These are phyloP conservation scores for Miniopterus natalensis DNA, from an alignment of 2,113 vertebrate genomes.

Conservation along the genomic window DNA sequence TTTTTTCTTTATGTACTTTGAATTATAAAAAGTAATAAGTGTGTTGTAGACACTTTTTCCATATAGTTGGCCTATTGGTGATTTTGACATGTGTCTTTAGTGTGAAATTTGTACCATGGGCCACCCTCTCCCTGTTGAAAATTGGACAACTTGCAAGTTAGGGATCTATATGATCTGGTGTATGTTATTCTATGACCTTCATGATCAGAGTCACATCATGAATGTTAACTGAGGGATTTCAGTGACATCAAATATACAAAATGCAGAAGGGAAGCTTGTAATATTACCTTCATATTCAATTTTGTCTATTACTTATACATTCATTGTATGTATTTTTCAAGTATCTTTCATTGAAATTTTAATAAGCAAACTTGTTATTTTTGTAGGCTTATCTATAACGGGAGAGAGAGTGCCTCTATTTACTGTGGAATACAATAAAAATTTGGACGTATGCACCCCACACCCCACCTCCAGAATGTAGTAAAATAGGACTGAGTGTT, in stretches of 20 bases:
- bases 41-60: neutral
- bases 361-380: neutral
- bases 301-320: neutral
- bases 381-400: neutral
- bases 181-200: neutral
- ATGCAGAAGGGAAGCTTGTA: neutral
- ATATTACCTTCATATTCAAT: neutral
- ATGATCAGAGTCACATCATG: neutral
- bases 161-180: neutral
- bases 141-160: neutral
- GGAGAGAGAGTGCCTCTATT: neutral
- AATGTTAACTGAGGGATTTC: neutral
- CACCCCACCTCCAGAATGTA: neutral
- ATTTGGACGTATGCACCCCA: neutral
- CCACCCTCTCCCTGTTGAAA: neutral
- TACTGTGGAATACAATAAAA: neutral
- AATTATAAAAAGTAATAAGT: neutral
- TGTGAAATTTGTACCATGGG: neutral
- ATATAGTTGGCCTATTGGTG: neutral
- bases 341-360: neutral
- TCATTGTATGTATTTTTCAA: neutral
- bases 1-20: neutral
- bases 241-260: neutral
- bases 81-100: neutral
- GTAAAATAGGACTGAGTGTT: neutral